These are phyloP conservation scores for Anthopleura xanthogrammica DNA, from an alignment of 92 coral and sea anemone genomes.

Conservation along the genomic window DNA sequence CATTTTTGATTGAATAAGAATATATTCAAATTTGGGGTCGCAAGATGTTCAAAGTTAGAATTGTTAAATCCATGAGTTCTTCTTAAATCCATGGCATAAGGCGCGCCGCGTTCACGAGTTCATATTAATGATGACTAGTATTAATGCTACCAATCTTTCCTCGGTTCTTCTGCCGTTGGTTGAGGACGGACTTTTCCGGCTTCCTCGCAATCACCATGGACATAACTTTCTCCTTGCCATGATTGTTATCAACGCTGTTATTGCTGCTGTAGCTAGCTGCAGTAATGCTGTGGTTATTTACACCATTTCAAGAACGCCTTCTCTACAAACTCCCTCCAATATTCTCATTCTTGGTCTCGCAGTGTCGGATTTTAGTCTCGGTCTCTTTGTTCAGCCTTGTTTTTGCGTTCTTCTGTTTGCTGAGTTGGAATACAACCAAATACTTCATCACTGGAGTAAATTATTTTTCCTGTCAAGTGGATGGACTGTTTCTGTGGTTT, in stretches of 20 bases:
- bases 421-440: not conserved
- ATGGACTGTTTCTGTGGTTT: conserved; percentile 2
- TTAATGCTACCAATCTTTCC: too few relatives aligned
- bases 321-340: conserved; percentile 13
- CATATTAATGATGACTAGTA: too few relatives aligned
- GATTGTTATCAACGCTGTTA: conserved; percentile 5
- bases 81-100: too few relatives aligned
- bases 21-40: too few relatives aligned
- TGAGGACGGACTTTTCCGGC: too few relatives aligned
- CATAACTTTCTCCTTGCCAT: not conserved
- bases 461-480: not conserved
- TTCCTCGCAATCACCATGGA: too few relatives aligned
- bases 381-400: not conserved
- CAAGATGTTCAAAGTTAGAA: too few relatives aligned
- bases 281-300: conserved; percentile 16
- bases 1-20: too few relatives aligned
- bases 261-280: conserved; percentile 15
- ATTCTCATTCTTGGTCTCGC: conserved; percentile 11
- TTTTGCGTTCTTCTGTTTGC: not conserved
- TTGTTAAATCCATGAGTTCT: too few relatives aligned
- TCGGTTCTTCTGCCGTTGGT: too few relatives aligned
- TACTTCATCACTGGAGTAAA: not conserved
- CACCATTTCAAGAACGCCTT: conserved; percentile 25
- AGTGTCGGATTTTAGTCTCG: not conserved
- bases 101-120: too few relatives aligned